Conservation (phyloP, 2,888 invertebrate species). For the Pyrrhosoma nymphula region DNA sequence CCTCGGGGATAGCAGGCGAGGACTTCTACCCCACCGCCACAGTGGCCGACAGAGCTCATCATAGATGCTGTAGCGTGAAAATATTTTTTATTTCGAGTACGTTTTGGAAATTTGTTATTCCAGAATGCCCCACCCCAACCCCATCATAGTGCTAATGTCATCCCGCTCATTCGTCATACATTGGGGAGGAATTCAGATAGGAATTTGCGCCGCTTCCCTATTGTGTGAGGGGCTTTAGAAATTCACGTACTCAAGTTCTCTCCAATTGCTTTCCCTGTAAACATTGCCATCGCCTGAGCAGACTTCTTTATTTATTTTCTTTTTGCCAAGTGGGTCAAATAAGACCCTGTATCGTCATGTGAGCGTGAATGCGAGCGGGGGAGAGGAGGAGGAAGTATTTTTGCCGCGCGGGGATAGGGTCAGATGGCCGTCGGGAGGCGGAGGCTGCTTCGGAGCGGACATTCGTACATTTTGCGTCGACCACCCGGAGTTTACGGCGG, state of each 20-base stretch:
- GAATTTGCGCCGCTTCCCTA: neutral
- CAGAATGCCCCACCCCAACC: neutral
- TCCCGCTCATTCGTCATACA: neutral
- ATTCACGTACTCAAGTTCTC: neutral
- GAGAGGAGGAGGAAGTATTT: neutral
- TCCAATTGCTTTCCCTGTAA: neutral
- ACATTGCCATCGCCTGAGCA: neutral
- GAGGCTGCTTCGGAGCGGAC: neutral
- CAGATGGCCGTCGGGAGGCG: neutral
- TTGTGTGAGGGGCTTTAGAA: neutral
- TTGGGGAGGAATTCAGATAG: neutral
- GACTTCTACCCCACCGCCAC: no score
- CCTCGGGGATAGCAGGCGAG: no score
- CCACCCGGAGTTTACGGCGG: conserved; percentile 9
- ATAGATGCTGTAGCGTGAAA: no score
- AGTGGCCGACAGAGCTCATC: no score
- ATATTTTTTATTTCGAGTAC: no score
- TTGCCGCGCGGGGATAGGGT: neutral
- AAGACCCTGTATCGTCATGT: neutral
- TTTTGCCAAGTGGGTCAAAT: neutral
- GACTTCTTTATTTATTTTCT: neutral
- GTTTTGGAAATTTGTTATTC: no score
- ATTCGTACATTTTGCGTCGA: conserved; percentile 6
- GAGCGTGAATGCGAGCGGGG: neutral
- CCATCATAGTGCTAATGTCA: neutral